phyloP scores from a whole-genome alignment of 2,888 invertebrate species.

The Flabesymbios commensalis region DNA sequence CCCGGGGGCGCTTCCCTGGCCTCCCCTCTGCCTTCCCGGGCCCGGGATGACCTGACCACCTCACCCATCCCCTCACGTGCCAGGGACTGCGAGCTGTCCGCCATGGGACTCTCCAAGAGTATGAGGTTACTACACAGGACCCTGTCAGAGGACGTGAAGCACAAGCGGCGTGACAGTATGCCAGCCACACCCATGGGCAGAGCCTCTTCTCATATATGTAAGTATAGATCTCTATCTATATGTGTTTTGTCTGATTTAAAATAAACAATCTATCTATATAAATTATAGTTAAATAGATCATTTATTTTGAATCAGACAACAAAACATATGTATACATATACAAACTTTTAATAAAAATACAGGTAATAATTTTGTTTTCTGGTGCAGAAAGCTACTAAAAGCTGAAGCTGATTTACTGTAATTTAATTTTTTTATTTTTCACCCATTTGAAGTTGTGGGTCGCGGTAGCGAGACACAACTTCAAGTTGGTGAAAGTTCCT shows the following conservation, averaged over 20 bases:
- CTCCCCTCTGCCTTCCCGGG: constrained; percentile 25
- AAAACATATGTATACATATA: not conserved
- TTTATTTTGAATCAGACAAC: too few species aligned
- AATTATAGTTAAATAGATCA: too few species aligned
- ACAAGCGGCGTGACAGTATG: constrained; percentile 55
- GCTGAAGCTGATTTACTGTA: not conserved
- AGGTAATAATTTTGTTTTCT: too few species aligned
- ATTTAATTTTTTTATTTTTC: not conserved
- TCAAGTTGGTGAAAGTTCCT: too few species aligned
- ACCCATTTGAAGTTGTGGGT: too few species aligned
- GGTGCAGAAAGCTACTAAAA: not conserved
- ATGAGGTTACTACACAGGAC: constrained; percentile 58
- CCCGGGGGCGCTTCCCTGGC: constrained; percentile 43
- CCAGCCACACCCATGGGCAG: constrained; percentile 37
- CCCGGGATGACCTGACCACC: not conserved
- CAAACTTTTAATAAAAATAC: not conserved
- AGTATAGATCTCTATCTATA: too few species aligned
- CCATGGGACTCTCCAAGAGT: constrained; percentile 26
- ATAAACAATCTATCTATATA: too few species aligned
- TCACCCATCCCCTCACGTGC: not conserved
- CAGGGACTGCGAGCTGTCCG: constrained; percentile 3
- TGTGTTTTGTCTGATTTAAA: constrained; percentile 17
- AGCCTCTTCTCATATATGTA: too few species aligned
- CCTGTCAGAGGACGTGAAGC: constrained; percentile 60
- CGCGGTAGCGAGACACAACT: too few species aligned